Percentiles rank a stretch among this genome's conserved stretches.
Evolutionary conservation across 2,797 vertebrate species (phyloP).

Genomic region (Myotis vivesi): DNA sequence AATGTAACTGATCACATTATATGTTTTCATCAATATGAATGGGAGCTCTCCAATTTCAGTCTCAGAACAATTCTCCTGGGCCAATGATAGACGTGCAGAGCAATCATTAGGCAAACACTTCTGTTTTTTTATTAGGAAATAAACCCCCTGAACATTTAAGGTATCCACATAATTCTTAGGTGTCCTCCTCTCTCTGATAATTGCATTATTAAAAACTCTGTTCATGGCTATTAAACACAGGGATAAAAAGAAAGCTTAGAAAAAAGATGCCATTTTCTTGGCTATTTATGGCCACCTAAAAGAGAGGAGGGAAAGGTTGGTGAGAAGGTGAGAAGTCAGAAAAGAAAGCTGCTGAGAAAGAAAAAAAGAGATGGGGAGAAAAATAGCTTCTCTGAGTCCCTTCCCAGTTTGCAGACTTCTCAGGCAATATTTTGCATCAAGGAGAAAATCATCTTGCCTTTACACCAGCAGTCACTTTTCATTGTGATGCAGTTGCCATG

Average conservation of each 20-base stretch:
- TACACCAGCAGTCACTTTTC: slow-evolving; percentile 52
- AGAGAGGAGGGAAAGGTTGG: neutral
- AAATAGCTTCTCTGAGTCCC: neutral
- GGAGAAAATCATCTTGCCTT: slow-evolving; percentile 43
- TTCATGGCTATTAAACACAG: neutral
- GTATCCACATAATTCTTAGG: neutral
- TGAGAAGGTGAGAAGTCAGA: neutral
- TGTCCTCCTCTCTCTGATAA: neutral
- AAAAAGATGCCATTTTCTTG: neutral
- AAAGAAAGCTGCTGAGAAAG: neutral
- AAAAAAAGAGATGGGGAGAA: neutral
- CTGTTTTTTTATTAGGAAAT: neutral
- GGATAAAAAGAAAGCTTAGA: neutral
- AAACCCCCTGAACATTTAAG: neutral
- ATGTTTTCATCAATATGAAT: neutral
- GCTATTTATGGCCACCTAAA: neutral
- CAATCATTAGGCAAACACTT: neutral
- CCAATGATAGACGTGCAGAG: neutral
- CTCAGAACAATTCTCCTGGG: neutral
- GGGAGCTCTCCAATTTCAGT: neutral
- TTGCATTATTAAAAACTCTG: neutral
- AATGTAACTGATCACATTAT: neutral
- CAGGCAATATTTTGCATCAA: slow-evolving; percentile 1
- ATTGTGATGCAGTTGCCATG: slow-evolving; percentile 76
- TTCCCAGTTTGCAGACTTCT: neutral